These are phyloP conservation scores for Oostethus manadensis DNA, from an alignment of 2,113 vertebrate genomes.

Conservation along the genomic window DNA sequence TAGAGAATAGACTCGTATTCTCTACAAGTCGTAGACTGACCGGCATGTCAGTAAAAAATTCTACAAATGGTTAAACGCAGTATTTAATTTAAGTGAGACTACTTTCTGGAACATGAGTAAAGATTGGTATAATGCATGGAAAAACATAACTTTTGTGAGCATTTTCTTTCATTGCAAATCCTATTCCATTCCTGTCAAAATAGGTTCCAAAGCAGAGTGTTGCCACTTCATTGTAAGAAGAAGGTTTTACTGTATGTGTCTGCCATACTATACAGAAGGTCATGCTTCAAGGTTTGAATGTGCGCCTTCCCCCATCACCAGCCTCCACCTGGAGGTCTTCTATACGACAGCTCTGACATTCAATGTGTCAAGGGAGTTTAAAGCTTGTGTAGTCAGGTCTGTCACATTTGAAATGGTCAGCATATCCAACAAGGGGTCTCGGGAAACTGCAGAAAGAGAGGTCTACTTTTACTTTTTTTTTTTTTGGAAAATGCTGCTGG, in stretches of 20 bases:
- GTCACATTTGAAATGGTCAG: slow-evolving; percentile 7
- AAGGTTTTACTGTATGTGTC: slow-evolving; percentile 15
- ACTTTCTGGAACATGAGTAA: too few relatives aligned
- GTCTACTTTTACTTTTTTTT: neutral
- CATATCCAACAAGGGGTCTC: slow-evolving; percentile 14
- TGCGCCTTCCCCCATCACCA: neutral
- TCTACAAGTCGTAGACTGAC: too few relatives aligned
- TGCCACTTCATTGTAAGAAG: neutral
- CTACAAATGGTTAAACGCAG: too few relatives aligned
- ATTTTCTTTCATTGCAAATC: too few relatives aligned
- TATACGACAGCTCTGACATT: slow-evolving; percentile 23
- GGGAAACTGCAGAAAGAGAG: neutral
- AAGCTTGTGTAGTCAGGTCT: slow-evolving; percentile 18
- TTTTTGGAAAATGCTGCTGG: slow-evolving; percentile 32
- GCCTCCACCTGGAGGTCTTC: slow-evolving; percentile 11
- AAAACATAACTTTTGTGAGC: too few relatives aligned
- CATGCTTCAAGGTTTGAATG: slow-evolving; percentile 6
- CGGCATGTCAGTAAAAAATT: too few relatives aligned
- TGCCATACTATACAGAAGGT: slow-evolving; percentile 14
- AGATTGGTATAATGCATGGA: too few relatives aligned
- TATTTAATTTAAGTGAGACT: too few relatives aligned
- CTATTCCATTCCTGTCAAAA: too few relatives aligned
- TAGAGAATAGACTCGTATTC: too few relatives aligned
- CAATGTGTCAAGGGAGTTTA: slow-evolving; percentile 6
- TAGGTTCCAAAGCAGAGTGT: too few relatives aligned